Evolutionary conservation across 1,140 invertebrate species (phyloP), one percentile per base, ranked within the genome.

Genomic region (Microvelia longipes): DNA sequence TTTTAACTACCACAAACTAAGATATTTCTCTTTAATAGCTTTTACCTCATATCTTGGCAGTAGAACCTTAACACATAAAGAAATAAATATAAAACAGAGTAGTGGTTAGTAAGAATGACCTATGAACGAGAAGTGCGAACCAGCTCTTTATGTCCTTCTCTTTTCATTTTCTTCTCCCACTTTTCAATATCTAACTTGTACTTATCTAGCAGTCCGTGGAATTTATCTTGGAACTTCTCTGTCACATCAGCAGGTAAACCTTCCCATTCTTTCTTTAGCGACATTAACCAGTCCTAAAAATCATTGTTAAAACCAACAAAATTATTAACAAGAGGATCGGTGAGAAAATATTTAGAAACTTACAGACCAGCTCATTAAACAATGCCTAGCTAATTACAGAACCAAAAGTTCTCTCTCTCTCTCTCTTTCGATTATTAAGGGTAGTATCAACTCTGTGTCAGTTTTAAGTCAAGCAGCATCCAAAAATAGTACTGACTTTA

Each of bases 241-340:
- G 28, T 69, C 35, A 62, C 61, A 27, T 11, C 2, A 29, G 1
- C 68, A 0, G 68, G 26, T 19, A 64, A 28, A 1, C 24, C 14
- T 69, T 69, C 28, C 68, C 68, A 69, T 29, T 30, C 28, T 25
- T 29, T 26, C 62, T n/a, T 35, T 0, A 69, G 1, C 28, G 28
- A 28, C 24, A 28, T 19, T 28, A 64, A 61, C 29, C 29, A 69
- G 1, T 69, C 68, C 68, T 69, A 62, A 24, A 19, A 67, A 67
- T 26, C 1, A 28, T 27, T 15, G 25, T 2, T 27, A 26, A 66
- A 27, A n/a, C 1, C 13, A 35, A 5, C n/a, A 1, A 1, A 29
- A 67, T 28, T 67, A 2, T 5, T 27, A 25, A 5, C 5, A 5
- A 2, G 29, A 11, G 65, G 27, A 5, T 14, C 14, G 5, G 13